phyloP scores from a whole-genome alignment of 1,140 invertebrate species.

The Ptiloglossa arizonensis region DNA sequence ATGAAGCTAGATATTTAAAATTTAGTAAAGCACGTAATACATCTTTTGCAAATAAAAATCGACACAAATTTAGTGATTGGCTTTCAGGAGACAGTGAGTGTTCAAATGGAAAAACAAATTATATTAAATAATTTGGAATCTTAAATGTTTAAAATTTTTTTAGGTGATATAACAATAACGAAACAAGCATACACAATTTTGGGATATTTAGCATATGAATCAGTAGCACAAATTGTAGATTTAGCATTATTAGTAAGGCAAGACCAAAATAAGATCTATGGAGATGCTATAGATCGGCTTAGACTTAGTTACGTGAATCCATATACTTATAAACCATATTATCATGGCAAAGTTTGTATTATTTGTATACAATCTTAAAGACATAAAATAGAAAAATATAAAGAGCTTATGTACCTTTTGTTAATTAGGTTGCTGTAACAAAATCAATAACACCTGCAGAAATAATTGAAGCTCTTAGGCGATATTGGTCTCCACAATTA shows the following conservation, averaged over 20 bases:
- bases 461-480: constrained; percentile 83
- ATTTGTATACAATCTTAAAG: constrained; percentile 1
- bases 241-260: constrained; percentile 85
- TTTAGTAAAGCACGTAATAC: constrained; percentile 81
- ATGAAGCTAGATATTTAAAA: constrained; percentile 77
- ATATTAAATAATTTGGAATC: constrained; percentile 5
- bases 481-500: constrained; percentile 81
- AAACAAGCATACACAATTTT: constrained; percentile 83
- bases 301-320: constrained; percentile 78
- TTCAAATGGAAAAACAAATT: constrained; percentile 18
- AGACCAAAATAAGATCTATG: constrained; percentile 81
- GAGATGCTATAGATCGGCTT: constrained; percentile 81
- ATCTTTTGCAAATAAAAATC: constrained; percentile 81
- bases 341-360: constrained; percentile 72
- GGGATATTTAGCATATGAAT: constrained; percentile 86
- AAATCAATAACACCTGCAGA: constrained; percentile 82
- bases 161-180: constrained; percentile 81
- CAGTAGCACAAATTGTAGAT: constrained; percentile 86
- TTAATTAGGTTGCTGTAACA: constrained; percentile 67
- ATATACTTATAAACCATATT: constrained; percentile 78
- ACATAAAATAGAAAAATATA: neutral
- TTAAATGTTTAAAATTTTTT: constrained; percentile 52
- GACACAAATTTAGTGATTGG: constrained; percentile 84
- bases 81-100: constrained; percentile 74
- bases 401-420: constrained; percentile 35